A percentile compares a stretch with the other conserved stretches of the same genome.
These are phyloP conservation scores for Campoletis raptor DNA, from an alignment of 2,888 invertebrate species.

Conservation along the genomic window DNA sequence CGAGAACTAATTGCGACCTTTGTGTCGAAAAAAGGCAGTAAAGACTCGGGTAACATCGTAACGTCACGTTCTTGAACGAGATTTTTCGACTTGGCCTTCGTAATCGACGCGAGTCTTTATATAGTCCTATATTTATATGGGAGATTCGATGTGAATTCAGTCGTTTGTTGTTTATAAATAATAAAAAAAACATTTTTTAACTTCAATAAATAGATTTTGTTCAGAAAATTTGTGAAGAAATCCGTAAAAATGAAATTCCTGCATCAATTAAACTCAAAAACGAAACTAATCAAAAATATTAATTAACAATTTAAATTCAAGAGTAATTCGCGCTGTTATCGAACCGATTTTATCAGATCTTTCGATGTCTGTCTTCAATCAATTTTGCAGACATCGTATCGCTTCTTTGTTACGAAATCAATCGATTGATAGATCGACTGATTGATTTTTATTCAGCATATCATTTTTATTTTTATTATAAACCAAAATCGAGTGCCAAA, in stretches of 20 bases:
- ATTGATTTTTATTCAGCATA: background rate
- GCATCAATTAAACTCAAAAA: background rate
- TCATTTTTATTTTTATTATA: background rate
- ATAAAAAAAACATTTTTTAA: too few species aligned
- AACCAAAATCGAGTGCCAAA: background rate
- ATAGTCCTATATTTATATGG: constrained; percentile 22
- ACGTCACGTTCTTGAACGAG: constrained; percentile 60
- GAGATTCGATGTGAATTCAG: constrained; percentile 1
- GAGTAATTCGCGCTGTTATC: background rate
- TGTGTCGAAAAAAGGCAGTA: constrained; percentile 38
- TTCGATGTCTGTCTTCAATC: background rate
- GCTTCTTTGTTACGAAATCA: background rate
- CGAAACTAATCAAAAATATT: background rate
- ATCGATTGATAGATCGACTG: background rate
- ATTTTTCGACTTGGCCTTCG: constrained; percentile 60
- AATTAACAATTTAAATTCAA: background rate
- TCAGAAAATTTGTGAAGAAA: too few species aligned
- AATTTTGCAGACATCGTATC: background rate
- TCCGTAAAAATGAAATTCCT: background rate
- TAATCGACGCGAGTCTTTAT: constrained; percentile 46
- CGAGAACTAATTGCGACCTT: constrained; percentile 50
- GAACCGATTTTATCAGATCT: background rate
- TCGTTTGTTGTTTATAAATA: background rate
- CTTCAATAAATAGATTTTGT: too few species aligned
- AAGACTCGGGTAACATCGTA: constrained; percentile 32